phyloP scores from a whole-genome alignment of 2,888 invertebrate genomes.

The Teinopalpus imperialis region DNA sequence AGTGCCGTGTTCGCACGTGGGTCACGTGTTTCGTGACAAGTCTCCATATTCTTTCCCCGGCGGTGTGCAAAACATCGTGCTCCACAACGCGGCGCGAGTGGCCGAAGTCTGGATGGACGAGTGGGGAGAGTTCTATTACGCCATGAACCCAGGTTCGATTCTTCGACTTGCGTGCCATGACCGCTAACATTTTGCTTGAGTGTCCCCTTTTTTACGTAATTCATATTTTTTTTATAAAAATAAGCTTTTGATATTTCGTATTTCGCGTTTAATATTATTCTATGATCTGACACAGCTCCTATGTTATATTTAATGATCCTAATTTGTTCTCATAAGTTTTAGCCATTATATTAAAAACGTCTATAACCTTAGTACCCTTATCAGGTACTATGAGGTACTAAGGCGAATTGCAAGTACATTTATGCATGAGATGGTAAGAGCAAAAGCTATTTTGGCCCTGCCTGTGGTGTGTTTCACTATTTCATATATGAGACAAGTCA shows the following conservation, averaged over 20 bases:
- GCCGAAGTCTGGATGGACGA: constrained; percentile 99
- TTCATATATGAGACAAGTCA: too few relatives aligned
- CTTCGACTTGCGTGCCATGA: constrained; percentile 34
- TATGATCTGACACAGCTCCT: neutral
- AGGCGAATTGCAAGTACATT: too few relatives aligned
- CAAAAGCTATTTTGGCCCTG: too few relatives aligned
- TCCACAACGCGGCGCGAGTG: constrained; percentile 98
- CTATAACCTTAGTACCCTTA: too few relatives aligned
- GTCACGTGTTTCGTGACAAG: constrained; percentile 98
- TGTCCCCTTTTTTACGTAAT: neutral
- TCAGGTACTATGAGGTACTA: too few relatives aligned
- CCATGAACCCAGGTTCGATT: constrained; percentile 97
- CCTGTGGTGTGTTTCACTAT: too few relatives aligned
- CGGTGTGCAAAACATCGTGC: constrained; percentile 97
- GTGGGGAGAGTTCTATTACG: constrained; percentile 99
- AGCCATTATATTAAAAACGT: too few relatives aligned
- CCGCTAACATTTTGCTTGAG: constrained; percentile 45
- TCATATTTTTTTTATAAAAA: neutral
- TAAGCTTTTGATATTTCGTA: neutral
- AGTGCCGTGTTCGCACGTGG: constrained; percentile 97
- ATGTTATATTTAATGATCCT: too few relatives aligned
- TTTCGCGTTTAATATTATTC: neutral
- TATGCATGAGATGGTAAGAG: too few relatives aligned
- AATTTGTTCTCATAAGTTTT: too few relatives aligned
- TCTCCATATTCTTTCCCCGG: constrained; percentile 99